Evolutionary conservation across 1,140 invertebrate genomes (phyloP), one percentile per base, ranked within the genome.

Genomic region (Lethrus apterus): DNA sequence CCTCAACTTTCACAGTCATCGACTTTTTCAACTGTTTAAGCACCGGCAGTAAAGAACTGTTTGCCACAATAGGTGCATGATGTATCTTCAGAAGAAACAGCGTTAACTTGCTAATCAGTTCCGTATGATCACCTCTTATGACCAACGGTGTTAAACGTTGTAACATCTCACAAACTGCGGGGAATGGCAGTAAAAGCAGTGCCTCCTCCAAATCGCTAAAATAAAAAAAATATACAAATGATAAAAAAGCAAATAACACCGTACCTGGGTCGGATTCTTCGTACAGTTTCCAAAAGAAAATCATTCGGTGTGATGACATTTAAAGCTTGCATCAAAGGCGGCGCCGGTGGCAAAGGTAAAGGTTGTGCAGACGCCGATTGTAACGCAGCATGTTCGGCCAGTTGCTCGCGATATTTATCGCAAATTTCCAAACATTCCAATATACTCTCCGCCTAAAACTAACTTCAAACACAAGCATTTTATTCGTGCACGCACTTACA

Each of bases 161-260:
- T 0, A 98, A 70, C 35, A 98, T 73, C 33, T 91, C 79, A 55
- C 81, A 81, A 0, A 92, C 86, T 41, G 80, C 76, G 17, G 80
- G 75, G 60, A 93, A 92, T 13, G 93, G 89, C 17, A 98, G 67
- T 5, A 94, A 68, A 0, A 97, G 61, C 2, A 98, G 68, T 0
- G 89, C 77, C 69, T 95, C 89, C 67, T 97, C 91, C 30, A 98
- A 68, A 63, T 97, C 91, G 66, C 91, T 90, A 62, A 13, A 74
- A 72, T 57, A 42, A 50, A 55, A 47, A 30, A 36, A 13, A 32
- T 20, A 38, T 1, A 19, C 10, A 17, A 19, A 23, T 10, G 20
- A 21, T 15, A 48, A n/a, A 13, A 31, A 18, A 36, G 7, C 14
- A 19, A 18, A 17, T 26, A 23, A n/a, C n/a, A 43, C 7, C 40